phyloP scores from a whole-genome alignment of 2,888 invertebrate genomes.

The Thera britannica region DNA sequence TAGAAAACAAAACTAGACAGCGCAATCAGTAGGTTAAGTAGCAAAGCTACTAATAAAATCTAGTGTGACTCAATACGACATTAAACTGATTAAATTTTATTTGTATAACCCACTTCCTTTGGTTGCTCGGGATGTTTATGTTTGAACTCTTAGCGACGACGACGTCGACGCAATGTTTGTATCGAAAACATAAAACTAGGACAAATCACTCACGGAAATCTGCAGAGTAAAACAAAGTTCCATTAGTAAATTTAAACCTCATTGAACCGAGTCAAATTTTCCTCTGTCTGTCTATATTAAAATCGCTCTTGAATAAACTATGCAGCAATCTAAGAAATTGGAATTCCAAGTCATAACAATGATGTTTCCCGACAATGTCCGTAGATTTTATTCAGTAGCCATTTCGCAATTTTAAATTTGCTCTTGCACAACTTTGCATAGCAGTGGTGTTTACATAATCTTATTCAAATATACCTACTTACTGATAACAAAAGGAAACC shows the following conservation, averaged over 20 bases:
- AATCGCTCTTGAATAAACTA: constrained; percentile 30
- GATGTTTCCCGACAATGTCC: constrained; percentile 38
- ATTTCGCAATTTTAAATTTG: constrained; percentile 49
- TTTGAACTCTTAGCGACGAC: constrained; percentile 48
- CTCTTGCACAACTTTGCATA: constrained; percentile 45
- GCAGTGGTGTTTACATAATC: constrained; percentile 49
- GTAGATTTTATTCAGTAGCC: constrained; percentile 33
- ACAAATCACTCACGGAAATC: constrained; percentile 58
- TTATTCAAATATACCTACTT: constrained; percentile 42
- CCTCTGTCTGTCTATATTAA: constrained; percentile 32
- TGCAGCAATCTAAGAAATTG: constrained; percentile 33
- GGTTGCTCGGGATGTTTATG: constrained; percentile 72
- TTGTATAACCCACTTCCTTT: constrained; percentile 69
- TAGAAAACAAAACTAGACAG: constrained; percentile 47
- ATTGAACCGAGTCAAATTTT: constrained; percentile 32
- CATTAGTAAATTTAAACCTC: constrained; percentile 54
- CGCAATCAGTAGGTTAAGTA: constrained; percentile 41
- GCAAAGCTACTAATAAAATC: constrained; percentile 40
- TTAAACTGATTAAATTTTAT: constrained; percentile 62
- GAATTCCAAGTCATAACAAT: constrained; percentile 33
- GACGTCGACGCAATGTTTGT: constrained; percentile 63
- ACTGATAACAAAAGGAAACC: constrained; percentile 32
- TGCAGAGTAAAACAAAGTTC: constrained; percentile 56
- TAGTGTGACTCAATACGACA: constrained; percentile 51
- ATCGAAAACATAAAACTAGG: constrained; percentile 69